Evolutionary conservation across 2,113 vertebrate genomes (phyloP).

Genomic region (Trematocara unimaculatum): DNA sequence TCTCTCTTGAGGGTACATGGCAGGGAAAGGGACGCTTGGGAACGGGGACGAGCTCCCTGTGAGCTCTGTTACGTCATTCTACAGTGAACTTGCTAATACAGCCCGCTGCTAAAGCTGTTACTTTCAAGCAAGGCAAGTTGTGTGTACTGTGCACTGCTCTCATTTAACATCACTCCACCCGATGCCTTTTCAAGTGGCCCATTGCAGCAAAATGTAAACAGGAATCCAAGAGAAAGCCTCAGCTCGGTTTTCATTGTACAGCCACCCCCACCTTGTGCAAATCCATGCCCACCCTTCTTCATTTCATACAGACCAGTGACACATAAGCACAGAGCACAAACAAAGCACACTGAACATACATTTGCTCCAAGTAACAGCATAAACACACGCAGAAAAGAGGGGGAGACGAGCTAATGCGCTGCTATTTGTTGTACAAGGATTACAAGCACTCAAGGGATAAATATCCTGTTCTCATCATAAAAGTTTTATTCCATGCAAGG

Average conservation of each 20-base stretch:
- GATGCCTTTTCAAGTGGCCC: background rate
- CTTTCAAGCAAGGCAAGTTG: background rate
- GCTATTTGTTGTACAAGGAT: background rate
- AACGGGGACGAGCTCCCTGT: background rate
- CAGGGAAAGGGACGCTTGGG: background rate
- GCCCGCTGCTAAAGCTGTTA: background rate
- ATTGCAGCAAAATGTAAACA: constrained; percentile 45
- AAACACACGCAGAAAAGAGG: background rate
- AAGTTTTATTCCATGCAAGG: constrained; percentile 41
- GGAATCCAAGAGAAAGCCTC: constrained; percentile 4
- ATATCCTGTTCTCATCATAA: constrained; percentile 56
- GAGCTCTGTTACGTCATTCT: background rate
- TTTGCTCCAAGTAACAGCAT: background rate
- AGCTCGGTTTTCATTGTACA: constrained; percentile 18
- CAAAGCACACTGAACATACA: background rate
- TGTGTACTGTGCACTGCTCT: background rate
- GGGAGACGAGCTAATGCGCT: constrained; percentile 34
- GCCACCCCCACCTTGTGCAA: background rate
- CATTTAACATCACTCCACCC: background rate
- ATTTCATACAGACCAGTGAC: constrained; percentile 22
- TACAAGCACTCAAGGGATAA: constrained; percentile 50
- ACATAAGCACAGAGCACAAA: constrained; percentile 20
- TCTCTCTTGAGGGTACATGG: constrained; percentile 15
- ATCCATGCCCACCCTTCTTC: background rate
- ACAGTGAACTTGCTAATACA: background rate